Base-by-base conservation (phyloP, 2,888 invertebrate species). In the Eilema griseolum region DNA sequence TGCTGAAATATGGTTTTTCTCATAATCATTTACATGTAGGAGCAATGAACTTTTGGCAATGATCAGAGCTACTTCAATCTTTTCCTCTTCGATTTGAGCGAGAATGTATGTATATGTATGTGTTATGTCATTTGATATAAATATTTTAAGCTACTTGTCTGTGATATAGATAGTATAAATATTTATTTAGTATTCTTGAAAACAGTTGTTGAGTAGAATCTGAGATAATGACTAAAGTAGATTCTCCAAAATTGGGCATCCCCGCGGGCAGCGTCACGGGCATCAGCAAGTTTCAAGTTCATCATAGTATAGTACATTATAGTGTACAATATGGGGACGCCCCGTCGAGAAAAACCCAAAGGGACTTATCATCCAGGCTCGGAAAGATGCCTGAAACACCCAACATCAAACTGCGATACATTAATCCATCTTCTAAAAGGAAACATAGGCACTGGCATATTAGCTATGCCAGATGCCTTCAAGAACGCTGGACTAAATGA, bases 391-490 rank as follows among this genome's bases (percentile, higher is more conserved):
- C 90, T 98, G 81, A 97, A 97, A 85, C 97, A 98, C 91, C 98
- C 98, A 0, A 98, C 98, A 5, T 97, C 98, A 78, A 98, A 97
- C 92, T 95, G 97, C 82, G 97, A 97, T 86, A 97, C 98, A 2
- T 95, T 97, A 89, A 96, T 97, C 79, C 97, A 97, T 88, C 92
- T 97, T 75, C 91, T 97, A 56, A 97, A 97, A 90, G 97, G 97
- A 33, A 97, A 97, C 83, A 96, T 97, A 77, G 99, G 99, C 11
- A 99, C 99, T 0, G 99, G 99, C 7, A 99, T 99, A 81, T 95
- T 99, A 80, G 99, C 99, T 11, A 98, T 99, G 98, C 99, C 99
- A 7, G 97, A 98, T 93, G 99, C 99, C 23, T 98, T 99, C 88
- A 97, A 97, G 89, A 98, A 99, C 94, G 97, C 99, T 70, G 99